phyloP scores from a whole-genome alignment of 1,140 invertebrate species.

The Idris sp. region DNA sequence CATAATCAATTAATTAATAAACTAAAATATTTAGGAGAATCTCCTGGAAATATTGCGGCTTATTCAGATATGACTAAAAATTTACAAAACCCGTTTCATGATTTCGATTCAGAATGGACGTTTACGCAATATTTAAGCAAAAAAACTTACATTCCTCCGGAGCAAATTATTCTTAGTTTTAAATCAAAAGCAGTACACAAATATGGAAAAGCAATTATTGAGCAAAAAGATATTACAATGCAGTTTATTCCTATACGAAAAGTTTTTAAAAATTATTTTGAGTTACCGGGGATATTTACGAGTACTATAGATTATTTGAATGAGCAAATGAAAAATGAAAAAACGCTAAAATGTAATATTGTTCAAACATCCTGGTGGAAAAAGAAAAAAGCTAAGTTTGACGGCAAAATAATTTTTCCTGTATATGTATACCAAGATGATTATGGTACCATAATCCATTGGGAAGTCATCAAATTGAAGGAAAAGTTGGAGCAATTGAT shows the following conservation, averaged over 20 bases:
- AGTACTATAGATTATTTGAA: neutral
- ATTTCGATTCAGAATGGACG: no score
- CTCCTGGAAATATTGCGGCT: no score
- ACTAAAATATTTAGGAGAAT: no score
- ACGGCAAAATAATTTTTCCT: neutral
- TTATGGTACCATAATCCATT: conserved; percentile 1
- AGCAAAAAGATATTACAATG: neutral
- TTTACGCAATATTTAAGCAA: no score
- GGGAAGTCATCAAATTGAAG: conserved; percentile 9
- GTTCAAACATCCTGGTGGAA: neutral
- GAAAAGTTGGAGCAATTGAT: conserved; percentile 7
- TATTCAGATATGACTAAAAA: no score
- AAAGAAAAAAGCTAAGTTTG: neutral
- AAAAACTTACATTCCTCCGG: no score
- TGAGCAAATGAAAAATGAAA: conserved; percentile 1
- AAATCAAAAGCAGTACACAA: no score
- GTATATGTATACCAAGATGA: conserved; percentile 1
- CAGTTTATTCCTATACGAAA: neutral
- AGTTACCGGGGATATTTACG: neutral
- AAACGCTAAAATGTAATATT: conserved; percentile 1
- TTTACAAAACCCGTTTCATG: no score
- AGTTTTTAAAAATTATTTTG: conserved; percentile 6
- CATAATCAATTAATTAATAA: no score
- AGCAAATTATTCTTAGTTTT: no score
- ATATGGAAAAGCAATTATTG: no score